Percentiles rank a stretch among this genome's conserved stretches.
phyloP scores from a whole-genome alignment of 1,140 invertebrate genomes.

The Mactra quadrangularis region DNA sequence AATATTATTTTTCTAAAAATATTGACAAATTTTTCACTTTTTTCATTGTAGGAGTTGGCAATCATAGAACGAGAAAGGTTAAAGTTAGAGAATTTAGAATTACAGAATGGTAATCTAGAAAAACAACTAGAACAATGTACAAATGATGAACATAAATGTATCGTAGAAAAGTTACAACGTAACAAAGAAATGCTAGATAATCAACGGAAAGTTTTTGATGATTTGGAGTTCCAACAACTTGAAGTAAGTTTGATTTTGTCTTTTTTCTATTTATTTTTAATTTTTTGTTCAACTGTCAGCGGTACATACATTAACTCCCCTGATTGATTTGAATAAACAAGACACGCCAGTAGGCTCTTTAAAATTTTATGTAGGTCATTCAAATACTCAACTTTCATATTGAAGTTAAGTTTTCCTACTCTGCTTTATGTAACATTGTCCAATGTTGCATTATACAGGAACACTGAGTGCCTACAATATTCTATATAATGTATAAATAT shows the following conservation, averaged over 20 bases:
- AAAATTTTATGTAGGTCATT: too few relatives aligned
- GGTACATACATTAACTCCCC: too few relatives aligned
- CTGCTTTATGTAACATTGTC: too few relatives aligned
- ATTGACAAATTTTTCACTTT: neutral
- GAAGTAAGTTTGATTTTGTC: slow-evolving; percentile 87
- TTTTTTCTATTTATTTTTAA: slow-evolving; percentile 11
- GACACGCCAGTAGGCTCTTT: too few relatives aligned
- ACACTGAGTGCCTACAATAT: too few relatives aligned
- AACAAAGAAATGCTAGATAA: slow-evolving; percentile 86
- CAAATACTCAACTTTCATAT: too few relatives aligned
- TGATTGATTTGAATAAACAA: too few relatives aligned
- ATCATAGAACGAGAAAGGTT: slow-evolving; percentile 88
- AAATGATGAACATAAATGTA: slow-evolving; percentile 85
- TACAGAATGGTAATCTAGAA: slow-evolving; percentile 86
- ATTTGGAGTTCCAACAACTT: slow-evolving; percentile 96
- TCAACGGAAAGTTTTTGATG: slow-evolving; percentile 91
- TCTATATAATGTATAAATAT: too few relatives aligned
- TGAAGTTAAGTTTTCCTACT: too few relatives aligned
- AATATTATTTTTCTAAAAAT: too few relatives aligned
- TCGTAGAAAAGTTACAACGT: slow-evolving; percentile 86
- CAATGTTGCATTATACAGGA: too few relatives aligned
- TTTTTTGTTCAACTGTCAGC: too few relatives aligned
- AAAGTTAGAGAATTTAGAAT: slow-evolving; percentile 88
- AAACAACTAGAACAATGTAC: slow-evolving; percentile 84
- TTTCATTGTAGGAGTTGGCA: slow-evolving; percentile 86